Evolutionary conservation across 2,888 invertebrate species (phyloP).

Genomic region (Drosophila peninsularis): DNA sequence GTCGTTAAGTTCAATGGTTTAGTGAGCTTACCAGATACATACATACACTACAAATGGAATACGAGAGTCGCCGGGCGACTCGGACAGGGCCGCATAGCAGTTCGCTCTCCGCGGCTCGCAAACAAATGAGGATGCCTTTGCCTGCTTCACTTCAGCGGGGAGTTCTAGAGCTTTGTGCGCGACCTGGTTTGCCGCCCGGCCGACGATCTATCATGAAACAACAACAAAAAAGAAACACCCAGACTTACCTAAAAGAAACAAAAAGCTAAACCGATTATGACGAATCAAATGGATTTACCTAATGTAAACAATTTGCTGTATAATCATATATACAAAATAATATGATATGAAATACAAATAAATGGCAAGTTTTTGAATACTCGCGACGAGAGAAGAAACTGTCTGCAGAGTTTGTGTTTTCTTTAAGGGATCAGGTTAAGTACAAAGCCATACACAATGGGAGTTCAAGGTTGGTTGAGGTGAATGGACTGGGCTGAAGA

Average conservation of each 20-base stretch:
- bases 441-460: too few relatives aligned
- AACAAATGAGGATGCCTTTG: conserved; percentile 72
- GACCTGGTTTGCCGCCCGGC: conserved; percentile 33
- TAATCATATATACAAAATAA: conserved; percentile 38
- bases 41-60: conserved; percentile 6
- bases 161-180: conserved; percentile 49
- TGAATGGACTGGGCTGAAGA: too few relatives aligned
- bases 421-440: background rate
- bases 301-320: conserved; percentile 47
- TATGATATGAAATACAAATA: conserved; percentile 64
- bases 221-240: conserved; percentile 33
- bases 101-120: conserved; percentile 36
- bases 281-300: conserved; percentile 43
- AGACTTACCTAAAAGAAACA: conserved; percentile 50
- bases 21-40: conserved; percentile 39
- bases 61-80: conserved; percentile 26
- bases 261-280: conserved; percentile 33
- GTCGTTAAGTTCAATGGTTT: conserved; percentile 39
- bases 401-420: conserved; percentile 12
- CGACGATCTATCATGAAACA: conserved; percentile 5
- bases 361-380: conserved; percentile 74
- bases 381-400: conserved; percentile 68
- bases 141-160: conserved; percentile 45
- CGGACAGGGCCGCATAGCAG: conserved; percentile 37
- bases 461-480: too few relatives aligned